Base-by-base conservation (phyloP, 2,888 invertebrate genomes). In the Heteropelma amictum region DNA sequence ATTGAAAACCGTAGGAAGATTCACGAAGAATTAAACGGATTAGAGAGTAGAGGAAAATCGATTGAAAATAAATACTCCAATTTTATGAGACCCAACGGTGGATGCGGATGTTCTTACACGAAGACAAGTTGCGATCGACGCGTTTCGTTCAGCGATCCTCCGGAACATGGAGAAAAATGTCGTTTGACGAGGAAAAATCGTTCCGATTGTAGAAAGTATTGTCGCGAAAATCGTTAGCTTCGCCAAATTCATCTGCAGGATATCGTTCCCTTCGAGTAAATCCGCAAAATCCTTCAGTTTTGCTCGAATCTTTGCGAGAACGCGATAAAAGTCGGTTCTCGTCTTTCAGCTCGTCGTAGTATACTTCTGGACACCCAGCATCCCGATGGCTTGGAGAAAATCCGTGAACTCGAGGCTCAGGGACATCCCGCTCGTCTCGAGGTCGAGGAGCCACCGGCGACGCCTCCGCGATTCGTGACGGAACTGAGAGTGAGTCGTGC, bases 311-410 rank as follows among this genome's bases (percentile, higher is more conserved):
- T n/a, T n/a, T n/a, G n/a, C n/a, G n/a, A n/a, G n/a, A 45, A 60
- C 14, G 19, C 26, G n/a, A 3, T 19, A 14, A 1, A 17, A 60
- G 8, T 12, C 6, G 26, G 4, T 7, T 17, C 19, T 42, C 61
- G 33, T n/a, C 49, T 70, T 67, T 68, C 83, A 93, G 94, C 94
- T 87, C 94, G 95, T 68, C 94, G 95, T 81, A 96, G 94, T 85
- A 96, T 97, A 88, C 94, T 96, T 81, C 90, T 95, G 81, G 97
- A 97, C 83, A 96, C 96, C 23, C 97, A 97, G 86, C 97, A 98
- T 91, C 97, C 97, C 10, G 96, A 97, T 90, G 97, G 96, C 65
- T 92, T 96, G 85, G 97, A 95, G 85, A 97, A 96, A 90, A 97
- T 97, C 78, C 93, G 95, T 81, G 95, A 95, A 87, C 91, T 98